Evolutionary conservation across 2,888 invertebrate genomes (phyloP), one percentile per base, ranked within the genome.

Genomic region (Scaptomyza parva): DNA sequence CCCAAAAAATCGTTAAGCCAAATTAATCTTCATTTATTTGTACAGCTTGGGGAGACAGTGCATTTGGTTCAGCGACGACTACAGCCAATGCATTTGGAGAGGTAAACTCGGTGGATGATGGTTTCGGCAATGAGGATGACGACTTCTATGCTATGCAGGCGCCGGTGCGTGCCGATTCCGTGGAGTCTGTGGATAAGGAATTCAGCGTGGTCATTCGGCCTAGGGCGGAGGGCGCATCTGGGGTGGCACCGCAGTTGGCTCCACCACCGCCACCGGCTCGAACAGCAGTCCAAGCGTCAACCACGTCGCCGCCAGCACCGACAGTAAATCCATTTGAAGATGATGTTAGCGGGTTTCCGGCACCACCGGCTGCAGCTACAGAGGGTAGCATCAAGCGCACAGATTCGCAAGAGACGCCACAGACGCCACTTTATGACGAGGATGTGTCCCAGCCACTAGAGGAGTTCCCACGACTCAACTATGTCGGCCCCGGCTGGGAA

Each of bases 371-470:
- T 35, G 35, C 48, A 22, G 35, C 71, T 2, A 67, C 78, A 11
- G 88, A 88, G 17, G 50, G 78, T 20, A 62, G 91, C 67, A 76
- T 93, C 18, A 91, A 92, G 86, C 91, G 93, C 73, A 92, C 93
- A 60, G 93, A 93, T 80, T 95, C 94, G 1, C 93, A 95, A 92
- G 97, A 97, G 91, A 96, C 96, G 2, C 97, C 97, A 30, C 96
- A 97, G n/a, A 97, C 97, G 11, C 98, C 98, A 11, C 93, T 98
- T 24, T 98, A 96, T 91, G 98, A 98, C 90, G 98, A 98, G 67
- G 98, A 98, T 90, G 95, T 97, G 44, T 97, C 97, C 0, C 95
- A 96, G 91, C 98, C 98, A 0, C 93, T 99, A 54, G 97, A 97
- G 91, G 96, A 96, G 53, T 99, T 98, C 92, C 97, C 98, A 9